A percentile compares a stretch with the other conserved stretches of the same genome.
These are phyloP conservation scores for Gymnocypris eckloni DNA, from an alignment of 2,797 vertebrate genomes.

Conservation along the genomic window DNA sequence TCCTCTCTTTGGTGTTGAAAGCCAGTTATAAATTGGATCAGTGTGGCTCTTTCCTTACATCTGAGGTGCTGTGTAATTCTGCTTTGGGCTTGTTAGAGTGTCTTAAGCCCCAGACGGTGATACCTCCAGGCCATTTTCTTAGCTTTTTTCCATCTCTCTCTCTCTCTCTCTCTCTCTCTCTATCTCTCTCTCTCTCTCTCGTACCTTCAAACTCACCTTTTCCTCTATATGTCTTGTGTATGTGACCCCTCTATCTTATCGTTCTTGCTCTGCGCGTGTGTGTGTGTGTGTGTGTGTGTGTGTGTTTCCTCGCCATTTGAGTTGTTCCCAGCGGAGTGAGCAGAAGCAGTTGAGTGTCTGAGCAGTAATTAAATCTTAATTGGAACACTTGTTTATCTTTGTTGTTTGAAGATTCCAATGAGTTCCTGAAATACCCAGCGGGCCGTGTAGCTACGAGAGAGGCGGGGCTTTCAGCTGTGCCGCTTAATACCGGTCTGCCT, in stretches of 20 bases:
- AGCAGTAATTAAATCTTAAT: conserved; percentile 76
- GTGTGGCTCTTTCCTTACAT: conserved; percentile 69
- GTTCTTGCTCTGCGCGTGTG: conserved; percentile 30
- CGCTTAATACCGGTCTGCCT: conserved; percentile 38
- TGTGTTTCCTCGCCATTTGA: conserved; percentile 21
- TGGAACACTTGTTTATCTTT: conserved; percentile 77
- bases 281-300: conserved; percentile 5
- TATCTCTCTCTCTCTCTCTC: conserved; percentile 16
- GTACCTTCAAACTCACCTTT: conserved; percentile 5
- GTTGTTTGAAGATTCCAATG: conserved; percentile 70
- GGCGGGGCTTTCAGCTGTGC: conserved; percentile 40
- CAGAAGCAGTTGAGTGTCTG: conserved; percentile 61
- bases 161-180: conserved; percentile 13
- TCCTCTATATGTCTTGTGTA: not conserved
- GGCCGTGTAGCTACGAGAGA: conserved; percentile 46
- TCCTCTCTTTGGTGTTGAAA: conserved; percentile 60
- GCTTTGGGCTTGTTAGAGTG: conserved; percentile 57
- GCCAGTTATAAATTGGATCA: conserved; percentile 65
- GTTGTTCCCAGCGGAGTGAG: conserved; percentile 57
- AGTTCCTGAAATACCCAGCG: conserved; percentile 62
- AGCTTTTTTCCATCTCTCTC: not conserved
- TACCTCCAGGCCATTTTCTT: conserved; percentile 36
- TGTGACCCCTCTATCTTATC: conserved; percentile 20
- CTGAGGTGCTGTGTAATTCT: conserved; percentile 62
- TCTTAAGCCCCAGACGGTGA: conserved; percentile 40